These are phyloP conservation scores for Rhinoraja longicauda DNA, from an alignment of 2,797 vertebrate genomes.

Conservation along the genomic window DNA sequence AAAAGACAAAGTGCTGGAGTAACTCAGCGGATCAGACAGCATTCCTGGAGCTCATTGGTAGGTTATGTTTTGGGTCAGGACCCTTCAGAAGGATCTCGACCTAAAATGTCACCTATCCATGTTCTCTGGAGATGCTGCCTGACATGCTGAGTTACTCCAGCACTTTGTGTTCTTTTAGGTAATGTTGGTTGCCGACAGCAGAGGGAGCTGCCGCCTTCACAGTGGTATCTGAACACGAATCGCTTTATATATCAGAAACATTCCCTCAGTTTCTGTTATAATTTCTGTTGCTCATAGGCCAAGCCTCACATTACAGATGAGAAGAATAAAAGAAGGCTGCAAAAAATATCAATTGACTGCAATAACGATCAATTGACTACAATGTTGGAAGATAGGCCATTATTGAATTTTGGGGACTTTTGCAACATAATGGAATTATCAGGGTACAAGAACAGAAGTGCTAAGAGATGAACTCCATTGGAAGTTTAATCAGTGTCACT, in stretches of 20 bases:
- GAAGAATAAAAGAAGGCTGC: too few species aligned
- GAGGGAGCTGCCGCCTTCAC: constrained; percentile 24
- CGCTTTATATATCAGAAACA: neutral
- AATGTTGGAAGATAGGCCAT: neutral
- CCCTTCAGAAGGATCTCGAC: too few species aligned
- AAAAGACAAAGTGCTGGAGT: too few species aligned
- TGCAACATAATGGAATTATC: neutral
- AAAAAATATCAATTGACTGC: neutral
- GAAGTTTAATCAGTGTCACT: neutral
- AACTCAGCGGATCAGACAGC: too few species aligned
- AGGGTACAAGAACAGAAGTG: neutral
- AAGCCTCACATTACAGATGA: neutral
- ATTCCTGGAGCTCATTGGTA: too few species aligned
- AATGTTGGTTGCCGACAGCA: neutral
- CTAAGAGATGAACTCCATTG: neutral
- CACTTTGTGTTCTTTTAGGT: neutral
- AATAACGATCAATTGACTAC: neutral
- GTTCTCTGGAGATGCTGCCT: too few species aligned
- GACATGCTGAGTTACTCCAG: too few species aligned
- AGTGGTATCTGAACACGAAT: neutral
- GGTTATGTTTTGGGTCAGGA: too few species aligned
- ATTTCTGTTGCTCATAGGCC: neutral
- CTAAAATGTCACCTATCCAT: too few species aligned
- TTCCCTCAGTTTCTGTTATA: neutral
- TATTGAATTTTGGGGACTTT: neutral